Base-by-base conservation (phyloP, 1,140 invertebrate genomes). In the Ectropis grisescens region DNA sequence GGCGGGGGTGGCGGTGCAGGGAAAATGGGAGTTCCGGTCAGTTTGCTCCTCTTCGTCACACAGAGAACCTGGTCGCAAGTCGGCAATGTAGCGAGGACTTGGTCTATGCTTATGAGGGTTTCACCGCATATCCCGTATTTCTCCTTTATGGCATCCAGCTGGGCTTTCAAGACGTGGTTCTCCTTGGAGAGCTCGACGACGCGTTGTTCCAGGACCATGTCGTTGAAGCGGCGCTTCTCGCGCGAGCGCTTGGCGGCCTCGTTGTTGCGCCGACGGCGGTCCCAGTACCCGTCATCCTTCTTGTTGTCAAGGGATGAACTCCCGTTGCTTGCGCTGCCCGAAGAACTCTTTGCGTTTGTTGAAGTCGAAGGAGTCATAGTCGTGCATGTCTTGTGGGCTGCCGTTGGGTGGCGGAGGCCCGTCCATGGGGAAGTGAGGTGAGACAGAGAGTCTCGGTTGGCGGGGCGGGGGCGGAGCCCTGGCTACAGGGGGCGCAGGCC, bases 261-360 rank as follows among this genome's bases (percentile, higher is more conserved):
- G 76, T 99, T 99, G 81, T 98, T 98, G 15, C 96, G 87, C 24
- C 95, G 85, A 24, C 97, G 85, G 14, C 96, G 86, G 75, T 98
- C 96, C 97, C 97, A 99, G 79, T 99, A 98, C 52, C 92, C 94
- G 51, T 97, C 94, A 59, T 99, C 96, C 71, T 98, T 99, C 61
- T 96, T 97, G 69, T 91, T 95, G 58, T 98, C 96, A 0, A n/a
- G 96, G 96, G 32, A 97, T 98, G 74, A 98, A 98, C 65, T 98
- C 96, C 1, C 96, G 86, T 65, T 97, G 95, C 61, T 98, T 98
- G 34, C 96, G 86, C 55, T 95, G 93, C 9, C 91, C 88, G 65
- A 93, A 92, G 38, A 93, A 84, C 29, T 93, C 91, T 60, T 93
- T 93, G 41, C 90, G 82, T 50, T 89, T 87, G 32, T 53, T 58